Evolutionary conservation across 2,113 vertebrate genomes (phyloP), one percentile per base, ranked within the genome.

Genomic region (Nothocercus nigrocapillus): DNA sequence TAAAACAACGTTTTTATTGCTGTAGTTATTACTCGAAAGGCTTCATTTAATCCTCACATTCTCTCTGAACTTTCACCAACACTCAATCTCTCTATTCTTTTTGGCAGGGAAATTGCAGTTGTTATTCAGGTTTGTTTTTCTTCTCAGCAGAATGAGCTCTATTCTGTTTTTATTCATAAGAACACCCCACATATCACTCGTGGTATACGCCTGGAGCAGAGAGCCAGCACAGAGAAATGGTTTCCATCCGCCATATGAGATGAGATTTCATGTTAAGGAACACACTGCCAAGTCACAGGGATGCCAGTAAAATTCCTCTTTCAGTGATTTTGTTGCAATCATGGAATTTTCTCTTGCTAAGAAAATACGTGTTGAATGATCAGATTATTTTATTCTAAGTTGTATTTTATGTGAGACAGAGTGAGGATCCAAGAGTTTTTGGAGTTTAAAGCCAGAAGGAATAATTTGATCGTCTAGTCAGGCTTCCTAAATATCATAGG

Each of bases 301-400:
- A 11, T 1, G 19, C 32, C 36, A 42, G 6, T 49, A 82, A 92
- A 69, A 91, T 56, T 72, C n/a, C 28, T 74, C 79, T 77, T 84
- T 51, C 53, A 75, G 11, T 49, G 32, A 62, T 72, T 93, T 87
- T 90, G 40, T 27, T 89, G 63, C 36, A 85, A 36, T 20, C 25
- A 81, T 80, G n/a, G 67, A 69, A 54, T 77, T 67, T 94, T 67
- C 24, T 61, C 5, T 28, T 45, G 4, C 76, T 83, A 86, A 85
- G 30, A 92, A 87, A 73, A 80, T 38, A 62, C 11, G 47, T 61
- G 42, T 79, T n/a, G 44, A 87, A 90, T 72, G n/a, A 69, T 53
- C 11, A 38, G 61, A 8, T 78, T 66, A 59, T 92, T 95, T 93
- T 86, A 81, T 91, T 89, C 51, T 77, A 61, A 86, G 82, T 67